phyloP scores from a whole-genome alignment of 2,797 vertebrate species.

The Phoeniculus purpureus region DNA sequence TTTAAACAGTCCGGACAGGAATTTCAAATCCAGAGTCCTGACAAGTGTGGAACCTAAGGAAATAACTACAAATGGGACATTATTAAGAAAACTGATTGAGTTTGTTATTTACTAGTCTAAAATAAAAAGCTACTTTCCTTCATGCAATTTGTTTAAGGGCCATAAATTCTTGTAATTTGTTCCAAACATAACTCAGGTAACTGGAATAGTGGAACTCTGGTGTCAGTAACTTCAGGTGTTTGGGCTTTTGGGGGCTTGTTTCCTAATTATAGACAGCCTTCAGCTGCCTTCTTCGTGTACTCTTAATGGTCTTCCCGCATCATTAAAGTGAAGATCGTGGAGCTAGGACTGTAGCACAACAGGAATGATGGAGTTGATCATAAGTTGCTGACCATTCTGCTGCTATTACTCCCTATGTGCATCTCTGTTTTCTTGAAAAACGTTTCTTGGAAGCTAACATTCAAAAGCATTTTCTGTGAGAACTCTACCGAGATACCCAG shows the following conservation, averaged over 20 bases:
- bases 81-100: background rate
- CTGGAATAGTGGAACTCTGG: background rate
- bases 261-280: background rate
- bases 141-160: background rate
- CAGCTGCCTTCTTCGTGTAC: background rate
- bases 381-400: background rate
- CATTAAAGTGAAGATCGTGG: background rate
- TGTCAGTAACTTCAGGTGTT: background rate
- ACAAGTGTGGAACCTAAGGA: background rate
- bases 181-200: background rate
- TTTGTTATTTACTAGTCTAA: background rate
- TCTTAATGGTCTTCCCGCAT: background rate
- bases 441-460: background rate
- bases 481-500: too few relatives aligned
- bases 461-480: background rate
- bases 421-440: background rate
- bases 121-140: background rate
- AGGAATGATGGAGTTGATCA: background rate
- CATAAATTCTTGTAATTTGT: background rate
- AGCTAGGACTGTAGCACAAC: background rate
- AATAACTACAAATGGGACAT: background rate
- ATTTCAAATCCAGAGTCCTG: background rate
- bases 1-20: background rate
- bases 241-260: background rate
- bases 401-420: background rate